phyloP scores from a whole-genome alignment of 2,888 invertebrate genomes.

The Sturmia bella region DNA sequence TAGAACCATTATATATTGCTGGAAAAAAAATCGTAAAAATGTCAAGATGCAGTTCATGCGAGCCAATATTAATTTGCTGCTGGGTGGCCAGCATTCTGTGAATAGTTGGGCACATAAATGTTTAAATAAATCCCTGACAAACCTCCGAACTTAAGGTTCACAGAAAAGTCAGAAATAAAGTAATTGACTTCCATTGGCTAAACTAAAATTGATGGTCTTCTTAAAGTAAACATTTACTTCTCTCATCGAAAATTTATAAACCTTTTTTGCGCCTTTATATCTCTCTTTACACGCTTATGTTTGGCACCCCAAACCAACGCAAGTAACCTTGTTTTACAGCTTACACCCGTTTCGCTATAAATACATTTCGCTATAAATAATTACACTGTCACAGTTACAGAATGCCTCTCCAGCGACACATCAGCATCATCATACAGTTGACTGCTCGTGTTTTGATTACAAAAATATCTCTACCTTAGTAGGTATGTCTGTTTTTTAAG shows the following conservation, averaged over 20 bases:
- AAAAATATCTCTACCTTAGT: not conserved
- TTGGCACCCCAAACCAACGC: not conserved
- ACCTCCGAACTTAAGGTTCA: too few species aligned
- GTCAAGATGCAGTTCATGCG: too few species aligned
- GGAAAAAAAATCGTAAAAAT: too few species aligned
- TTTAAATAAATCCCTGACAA: too few species aligned
- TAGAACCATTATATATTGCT: too few species aligned
- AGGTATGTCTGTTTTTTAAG: not conserved
- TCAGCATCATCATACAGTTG: not conserved
- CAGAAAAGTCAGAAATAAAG: too few species aligned
- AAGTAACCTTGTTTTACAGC: not conserved
- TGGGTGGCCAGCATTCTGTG: too few species aligned
- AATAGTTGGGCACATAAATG: too few species aligned
- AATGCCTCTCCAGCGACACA: slow-evolving; percentile 21
- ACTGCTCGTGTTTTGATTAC: not conserved
- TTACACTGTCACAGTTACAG: not conserved
- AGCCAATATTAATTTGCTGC: too few species aligned
- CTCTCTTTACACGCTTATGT: not conserved
- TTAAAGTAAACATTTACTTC: too few species aligned
- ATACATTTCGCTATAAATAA: not conserved
- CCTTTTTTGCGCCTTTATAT: not conserved
- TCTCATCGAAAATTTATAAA: not conserved
- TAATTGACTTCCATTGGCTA: too few species aligned
- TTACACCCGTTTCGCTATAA: not conserved
- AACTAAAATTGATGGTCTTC: too few species aligned